Base-by-base conservation (phyloP, 2,113 vertebrate species). In the Seriola quinqueradiata region DNA sequence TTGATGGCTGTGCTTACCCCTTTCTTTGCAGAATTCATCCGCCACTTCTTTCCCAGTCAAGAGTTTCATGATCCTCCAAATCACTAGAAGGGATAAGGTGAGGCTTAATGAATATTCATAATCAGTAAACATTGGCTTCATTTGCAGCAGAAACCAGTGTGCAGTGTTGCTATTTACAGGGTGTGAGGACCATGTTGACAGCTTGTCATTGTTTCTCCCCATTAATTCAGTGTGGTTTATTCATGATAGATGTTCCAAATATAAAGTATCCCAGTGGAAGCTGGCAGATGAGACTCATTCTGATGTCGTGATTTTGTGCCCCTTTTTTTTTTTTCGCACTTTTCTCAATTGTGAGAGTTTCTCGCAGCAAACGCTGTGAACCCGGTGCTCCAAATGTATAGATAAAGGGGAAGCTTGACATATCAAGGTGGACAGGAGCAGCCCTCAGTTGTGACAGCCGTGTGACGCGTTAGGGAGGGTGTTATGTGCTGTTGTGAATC, bases 351-450 rank as follows among this genome's bases (percentile, higher is more conserved):
- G 17, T 36, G 13, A 23, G 4, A 57, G 12, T 12, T 57, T 75
- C 46, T 69, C 16, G 7, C 9, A 13, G 59, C 25, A 14, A 61
- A 46, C 44, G 8, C 17, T 50, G 68, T 72, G 76, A 72, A 58
- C 57, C 34, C 1, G 38, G 28, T 36, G 38, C 21, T 23, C 10
- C 50, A n/a, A 44, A 66, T 6, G 48, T 28, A 16, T 6, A 10
- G 55, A 72, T 42, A 17, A 70, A 68, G 58, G 52, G 70, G 77
- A 58, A n/a, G 19, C 1, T 57, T 83, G 83, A 91, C 34, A 36
- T 75, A 85, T 80, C 46, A 58, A 82, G 83, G 81, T 69, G 89
- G 88, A 89, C 86, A 83, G 84, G 72, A 85, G 79, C 66, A 40
- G 75, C 59, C 63, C 69, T 58, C 32, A 10, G 84, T 76, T 87